Base-by-base conservation (phyloP, 2,113 vertebrate species). In the Echinops telfairi region DNA sequence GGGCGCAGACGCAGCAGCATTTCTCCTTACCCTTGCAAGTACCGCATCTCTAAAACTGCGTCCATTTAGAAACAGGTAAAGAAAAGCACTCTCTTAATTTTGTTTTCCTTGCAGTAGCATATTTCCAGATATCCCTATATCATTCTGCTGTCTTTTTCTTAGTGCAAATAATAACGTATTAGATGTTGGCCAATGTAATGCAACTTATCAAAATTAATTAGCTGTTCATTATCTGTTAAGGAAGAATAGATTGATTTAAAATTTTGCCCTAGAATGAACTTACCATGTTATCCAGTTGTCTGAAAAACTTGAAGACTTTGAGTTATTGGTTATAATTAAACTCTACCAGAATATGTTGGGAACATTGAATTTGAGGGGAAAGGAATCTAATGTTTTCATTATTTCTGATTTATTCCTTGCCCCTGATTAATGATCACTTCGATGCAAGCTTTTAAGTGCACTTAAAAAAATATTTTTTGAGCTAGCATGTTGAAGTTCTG, bases 311-410 rank as follows among this genome's bases (percentile, higher is more conserved):
- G 62, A 83, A 94, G 58, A 80, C 47, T 84, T 88, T 15, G 53
- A 88, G 15, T 75, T 88, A 88, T 92, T 91, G 94, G 78, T 94
- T 95, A 70, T 76, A 95, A 96, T 92, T 93, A 90, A 95, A 94
- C 95, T 62, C 7, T 62, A 83, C 93, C 58, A 86, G 76, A 91
- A 86, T 62, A 86, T 57, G 29, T 83, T 90, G 58, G 58, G 79
- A 96, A 93, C 86, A 93, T 2, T 94, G 85, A 94, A 38, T 88
- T 66, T 71, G 27, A 47, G 33, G 47, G 8, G 64, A 94, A 92
- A 94, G 27, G 76, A 93, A 92, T 86, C 66, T 11, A 76, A 78
- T 29, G 31, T 91, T 93, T 96, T 92, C 70, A 87, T 83, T 16
- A 71, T 88, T 91, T 58, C 62, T 91, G 62, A 90, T 53, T 93